Evolutionary conservation across 2,113 vertebrate genomes (phyloP).

Genomic region (Syngnathus typhle): DNA sequence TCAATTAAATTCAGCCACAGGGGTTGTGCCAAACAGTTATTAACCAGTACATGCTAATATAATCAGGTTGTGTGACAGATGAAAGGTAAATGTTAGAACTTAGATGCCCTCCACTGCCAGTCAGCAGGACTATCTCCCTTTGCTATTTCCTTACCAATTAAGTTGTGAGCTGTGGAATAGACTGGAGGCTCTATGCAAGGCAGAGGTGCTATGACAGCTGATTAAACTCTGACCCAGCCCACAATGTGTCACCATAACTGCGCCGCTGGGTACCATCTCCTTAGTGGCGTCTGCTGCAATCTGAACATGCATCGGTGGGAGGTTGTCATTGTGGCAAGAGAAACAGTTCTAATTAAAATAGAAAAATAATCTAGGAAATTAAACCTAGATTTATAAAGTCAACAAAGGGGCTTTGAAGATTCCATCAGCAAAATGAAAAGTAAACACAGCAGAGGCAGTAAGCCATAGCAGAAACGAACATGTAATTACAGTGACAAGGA

Average conservation of each 20-base stretch:
- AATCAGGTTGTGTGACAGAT: slow-evolving; percentile 42
- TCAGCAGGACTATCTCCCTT: slow-evolving; percentile 25
- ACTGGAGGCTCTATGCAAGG: slow-evolving; percentile 42
- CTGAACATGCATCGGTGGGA: slow-evolving; percentile 12
- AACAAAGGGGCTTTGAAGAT: slow-evolving; percentile 54
- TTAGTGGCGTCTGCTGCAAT: slow-evolving; percentile 25
- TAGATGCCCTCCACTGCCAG: slow-evolving; percentile 46
- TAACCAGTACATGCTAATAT: slow-evolving; percentile 31
- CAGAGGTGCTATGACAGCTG: slow-evolving; percentile 24
- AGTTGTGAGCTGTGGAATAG: slow-evolving; percentile 30
- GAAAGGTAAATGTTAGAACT: slow-evolving; percentile 31
- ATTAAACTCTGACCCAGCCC: slow-evolving; percentile 60
- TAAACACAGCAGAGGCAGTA: slow-evolving; percentile 35
- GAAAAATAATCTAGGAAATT: slow-evolving; percentile 54
- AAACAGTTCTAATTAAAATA: slow-evolving; percentile 61
- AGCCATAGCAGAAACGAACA: slow-evolving; percentile 37
- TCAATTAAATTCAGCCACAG: slow-evolving; percentile 41
- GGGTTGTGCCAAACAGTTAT: slow-evolving; percentile 27
- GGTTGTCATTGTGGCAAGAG: slow-evolving; percentile 15
- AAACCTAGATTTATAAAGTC: slow-evolving; percentile 68
- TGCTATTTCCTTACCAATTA: slow-evolving; percentile 56
- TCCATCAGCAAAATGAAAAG: slow-evolving; percentile 60
- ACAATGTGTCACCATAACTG: slow-evolving; percentile 5
- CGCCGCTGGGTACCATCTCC: slow-evolving; percentile 24
- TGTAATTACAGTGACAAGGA: slow-evolving; percentile 47